phyloP scores from a whole-genome alignment of 2,113 vertebrate species.

The Athene noctua region DNA sequence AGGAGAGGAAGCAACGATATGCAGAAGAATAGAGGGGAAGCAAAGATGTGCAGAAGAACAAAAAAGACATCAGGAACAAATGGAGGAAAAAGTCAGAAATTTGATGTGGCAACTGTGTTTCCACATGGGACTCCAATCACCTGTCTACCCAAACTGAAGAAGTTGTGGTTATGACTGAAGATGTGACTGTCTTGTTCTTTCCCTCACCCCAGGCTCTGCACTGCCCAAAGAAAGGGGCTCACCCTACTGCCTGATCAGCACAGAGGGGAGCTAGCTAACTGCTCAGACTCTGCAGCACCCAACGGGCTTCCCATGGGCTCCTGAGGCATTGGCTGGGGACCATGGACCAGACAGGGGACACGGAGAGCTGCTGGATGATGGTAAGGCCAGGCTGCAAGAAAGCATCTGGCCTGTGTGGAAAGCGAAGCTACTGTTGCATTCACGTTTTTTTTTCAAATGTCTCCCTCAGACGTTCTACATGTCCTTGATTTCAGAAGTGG shows the following conservation, averaged over 20 bases:
- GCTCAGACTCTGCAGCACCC: not conserved
- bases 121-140: not conserved
- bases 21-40: not conserved
- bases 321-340: not conserved
- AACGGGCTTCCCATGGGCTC: not conserved
- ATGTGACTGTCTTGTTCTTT: not conserved
- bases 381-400: not conserved
- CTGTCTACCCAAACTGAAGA: not conserved
- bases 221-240: not conserved
- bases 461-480: not conserved
- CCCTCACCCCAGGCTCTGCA: fast-evolving
- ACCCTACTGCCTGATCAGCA: no score
- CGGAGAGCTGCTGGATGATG: not conserved
- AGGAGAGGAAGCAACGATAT: no score
- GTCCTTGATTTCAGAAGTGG: not conserved
- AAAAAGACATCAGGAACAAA: not conserved
- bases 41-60: not conserved
- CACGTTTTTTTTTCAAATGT: not conserved
- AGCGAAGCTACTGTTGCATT: not conserved
- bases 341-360: not conserved
- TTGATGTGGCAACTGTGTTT: not conserved
- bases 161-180: not conserved
- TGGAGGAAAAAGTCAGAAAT: not conserved
- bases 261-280: not conserved
- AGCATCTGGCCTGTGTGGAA: fast-evolving